Evolutionary conservation across 2,113 vertebrate genomes (phyloP).

Genomic region (Sinocyclocheilus grahami): DNA sequence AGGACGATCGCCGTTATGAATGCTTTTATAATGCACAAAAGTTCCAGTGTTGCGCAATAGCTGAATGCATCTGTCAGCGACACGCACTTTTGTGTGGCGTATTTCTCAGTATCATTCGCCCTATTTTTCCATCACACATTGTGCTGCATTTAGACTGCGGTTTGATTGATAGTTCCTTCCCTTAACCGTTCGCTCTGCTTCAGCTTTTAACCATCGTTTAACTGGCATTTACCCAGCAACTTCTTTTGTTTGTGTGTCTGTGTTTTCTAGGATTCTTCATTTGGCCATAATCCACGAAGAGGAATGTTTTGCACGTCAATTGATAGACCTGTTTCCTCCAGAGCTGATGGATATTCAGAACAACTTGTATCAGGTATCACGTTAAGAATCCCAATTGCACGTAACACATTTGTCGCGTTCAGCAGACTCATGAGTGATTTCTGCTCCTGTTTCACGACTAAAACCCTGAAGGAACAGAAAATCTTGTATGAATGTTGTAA

Average conservation of each 20-base stretch:
- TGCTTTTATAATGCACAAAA: constrained; percentile 19
- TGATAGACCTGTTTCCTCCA: constrained; percentile 83
- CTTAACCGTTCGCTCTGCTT: background rate
- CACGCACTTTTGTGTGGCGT: constrained; percentile 39
- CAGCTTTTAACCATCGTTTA: background rate
- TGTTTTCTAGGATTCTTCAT: constrained; percentile 83
- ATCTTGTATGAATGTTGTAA: background rate
- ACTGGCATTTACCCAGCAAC: background rate
- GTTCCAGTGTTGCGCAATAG: constrained; percentile 62
- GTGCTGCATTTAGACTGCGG: constrained; percentile 17
- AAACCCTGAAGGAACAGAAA: background rate
- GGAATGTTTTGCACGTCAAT: constrained; percentile 76
- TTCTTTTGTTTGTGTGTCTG: background rate
- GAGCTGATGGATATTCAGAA: constrained; percentile 95
- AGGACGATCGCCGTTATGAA: background rate
- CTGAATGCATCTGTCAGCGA: constrained; percentile 11
- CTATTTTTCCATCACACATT: constrained; percentile 36
- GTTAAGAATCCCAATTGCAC: background rate
- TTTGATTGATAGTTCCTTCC: background rate
- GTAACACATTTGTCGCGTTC: background rate
- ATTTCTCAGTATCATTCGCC: constrained; percentile 54
- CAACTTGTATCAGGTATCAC: constrained; percentile 92
- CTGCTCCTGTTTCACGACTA: background rate
- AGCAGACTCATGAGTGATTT: background rate
- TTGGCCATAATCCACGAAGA: constrained; percentile 91